These are phyloP conservation scores for Campylomormyrus tamandua DNA, from an alignment of 2,113 vertebrate genomes.

Conservation along the genomic window DNA sequence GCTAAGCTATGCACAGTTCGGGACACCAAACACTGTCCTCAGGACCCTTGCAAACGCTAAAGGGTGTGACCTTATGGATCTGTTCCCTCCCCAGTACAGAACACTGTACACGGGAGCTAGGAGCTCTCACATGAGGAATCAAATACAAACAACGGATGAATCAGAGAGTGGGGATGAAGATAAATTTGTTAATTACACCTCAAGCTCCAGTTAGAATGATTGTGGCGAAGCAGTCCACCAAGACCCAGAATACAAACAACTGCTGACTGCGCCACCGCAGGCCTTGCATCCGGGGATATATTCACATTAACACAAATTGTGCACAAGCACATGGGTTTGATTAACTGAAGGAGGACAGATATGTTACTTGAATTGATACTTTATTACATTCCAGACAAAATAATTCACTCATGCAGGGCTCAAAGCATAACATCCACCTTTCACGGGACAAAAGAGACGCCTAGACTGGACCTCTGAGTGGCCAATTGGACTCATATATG, in stretches of 20 bases:
- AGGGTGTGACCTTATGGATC: not conserved
- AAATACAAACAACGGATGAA: not conserved
- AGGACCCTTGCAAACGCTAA: not conserved
- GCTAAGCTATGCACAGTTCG: not conserved
- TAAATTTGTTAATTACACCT: not conserved
- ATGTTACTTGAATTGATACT: too few species aligned
- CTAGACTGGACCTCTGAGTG: not conserved
- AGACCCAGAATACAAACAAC: not conserved
- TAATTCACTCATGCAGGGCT: too few species aligned
- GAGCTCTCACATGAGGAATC: not conserved
- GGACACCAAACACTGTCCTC: not conserved
- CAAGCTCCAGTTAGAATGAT: not conserved
- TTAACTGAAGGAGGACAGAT: not conserved
- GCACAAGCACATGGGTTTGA: not conserved
- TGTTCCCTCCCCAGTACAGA: not conserved
- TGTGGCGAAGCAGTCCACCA: not conserved
- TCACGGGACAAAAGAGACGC: too few species aligned
- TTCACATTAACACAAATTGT: not conserved
- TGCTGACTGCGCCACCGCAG: not conserved
- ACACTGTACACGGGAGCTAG: not conserved
- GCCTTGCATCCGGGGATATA: not conserved
- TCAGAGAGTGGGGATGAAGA: not conserved
- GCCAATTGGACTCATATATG: too few species aligned
- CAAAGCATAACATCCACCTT: too few species aligned
- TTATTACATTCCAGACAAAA: too few species aligned